Evolutionary conservation across 2,888 invertebrate genomes (phyloP).

Genomic region (Mesoligia furuncula): DNA sequence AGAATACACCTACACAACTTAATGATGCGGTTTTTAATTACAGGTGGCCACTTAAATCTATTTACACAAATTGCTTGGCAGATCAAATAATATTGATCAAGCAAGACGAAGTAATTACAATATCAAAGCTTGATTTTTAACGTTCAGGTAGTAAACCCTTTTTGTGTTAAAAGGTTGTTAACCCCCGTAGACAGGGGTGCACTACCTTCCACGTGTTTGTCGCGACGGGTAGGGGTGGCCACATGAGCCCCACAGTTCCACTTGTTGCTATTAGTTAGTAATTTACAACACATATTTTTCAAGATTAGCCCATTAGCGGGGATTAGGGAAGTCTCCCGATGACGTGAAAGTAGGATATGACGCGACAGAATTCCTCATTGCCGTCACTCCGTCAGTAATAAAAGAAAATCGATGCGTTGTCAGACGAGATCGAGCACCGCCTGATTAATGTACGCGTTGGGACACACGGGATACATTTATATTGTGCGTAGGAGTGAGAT

Average conservation of each 20-base stretch:
- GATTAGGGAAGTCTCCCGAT: constrained; percentile 83
- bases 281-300: constrained; percentile 84
- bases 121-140: constrained; percentile 47
- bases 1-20: constrained; percentile 27
- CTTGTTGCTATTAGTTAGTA: constrained; percentile 82
- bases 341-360: constrained; percentile 84
- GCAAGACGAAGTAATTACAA: constrained; percentile 37
- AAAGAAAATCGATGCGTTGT: constrained; percentile 64
- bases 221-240: constrained; percentile 55
- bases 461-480: constrained; percentile 61
- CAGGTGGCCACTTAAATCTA: constrained; percentile 30
- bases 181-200: constrained; percentile 76
- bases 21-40: constrained; percentile 54
- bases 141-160: constrained; percentile 73
- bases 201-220: constrained; percentile 74
- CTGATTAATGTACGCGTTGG: constrained; percentile 61
- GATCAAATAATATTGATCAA: constrained; percentile 43
- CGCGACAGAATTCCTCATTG: constrained; percentile 73
- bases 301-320: constrained; percentile 84
- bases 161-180: constrained; percentile 76
- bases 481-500: constrained; percentile 59
- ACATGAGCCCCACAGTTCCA: constrained; percentile 75
- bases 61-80: constrained; percentile 41
- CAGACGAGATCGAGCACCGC: constrained; percentile 50
- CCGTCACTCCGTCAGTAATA: constrained; percentile 54